These are phyloP conservation scores for Brachionus paranguensis DNA, from an alignment of 1,140 invertebrate species.

Conservation along the genomic window DNA sequence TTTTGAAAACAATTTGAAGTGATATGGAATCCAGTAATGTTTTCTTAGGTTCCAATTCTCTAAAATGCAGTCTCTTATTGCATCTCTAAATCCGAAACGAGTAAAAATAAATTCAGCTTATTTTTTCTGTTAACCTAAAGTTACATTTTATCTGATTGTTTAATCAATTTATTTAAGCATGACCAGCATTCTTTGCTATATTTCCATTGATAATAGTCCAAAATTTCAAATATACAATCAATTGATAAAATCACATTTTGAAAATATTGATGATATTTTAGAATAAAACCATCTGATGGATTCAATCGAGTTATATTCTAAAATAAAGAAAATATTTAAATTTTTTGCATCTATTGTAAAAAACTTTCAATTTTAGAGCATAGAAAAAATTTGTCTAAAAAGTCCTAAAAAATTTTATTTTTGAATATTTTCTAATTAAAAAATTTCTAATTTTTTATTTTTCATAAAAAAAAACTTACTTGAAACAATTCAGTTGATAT, in stretches of 20 bases:
- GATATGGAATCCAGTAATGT: conserved; percentile 31
- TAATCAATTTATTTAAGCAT: neutral
- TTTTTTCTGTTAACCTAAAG: neutral
- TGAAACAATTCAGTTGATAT: conserved; percentile 7
- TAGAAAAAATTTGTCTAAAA: no score
- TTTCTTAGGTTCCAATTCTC: conserved; percentile 31
- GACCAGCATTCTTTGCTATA: conserved; percentile 37
- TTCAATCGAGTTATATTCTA: conserved; percentile 1
- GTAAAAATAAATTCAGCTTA: neutral
- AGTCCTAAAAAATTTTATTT: neutral
- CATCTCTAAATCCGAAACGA: neutral
- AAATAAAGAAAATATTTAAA: neutral
- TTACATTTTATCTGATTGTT: conserved; percentile 3
- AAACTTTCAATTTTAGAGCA: no score
- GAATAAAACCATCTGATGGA: conserved; percentile 4
- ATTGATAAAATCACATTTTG: neutral
- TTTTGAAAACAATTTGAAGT: neutral
- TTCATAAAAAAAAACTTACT: neutral
- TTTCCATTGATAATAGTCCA: conserved; percentile 34
- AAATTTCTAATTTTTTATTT: neutral
- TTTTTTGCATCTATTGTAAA: neutral
- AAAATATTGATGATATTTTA: conserved; percentile 25
- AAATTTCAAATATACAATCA: conserved; percentile 29
- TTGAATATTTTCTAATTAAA: neutral
- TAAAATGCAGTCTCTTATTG: conserved; percentile 21